A percentile compares a stretch with the other conserved stretches of the same genome.
These are phyloP conservation scores for Phrynocephalus vlangalii DNA, from an alignment of 2,797 vertebrate species.

Conservation along the genomic window DNA sequence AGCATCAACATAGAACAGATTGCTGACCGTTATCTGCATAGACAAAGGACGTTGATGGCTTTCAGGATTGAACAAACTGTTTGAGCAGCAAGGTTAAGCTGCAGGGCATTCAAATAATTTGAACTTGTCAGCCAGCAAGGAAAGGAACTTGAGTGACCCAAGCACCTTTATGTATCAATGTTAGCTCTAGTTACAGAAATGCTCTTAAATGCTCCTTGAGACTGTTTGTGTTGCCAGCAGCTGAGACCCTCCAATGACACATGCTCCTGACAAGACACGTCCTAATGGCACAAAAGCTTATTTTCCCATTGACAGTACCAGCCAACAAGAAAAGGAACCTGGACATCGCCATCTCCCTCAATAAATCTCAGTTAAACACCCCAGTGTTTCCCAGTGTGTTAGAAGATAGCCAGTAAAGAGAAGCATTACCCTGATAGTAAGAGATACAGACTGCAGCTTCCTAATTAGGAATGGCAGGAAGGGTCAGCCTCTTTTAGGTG, in stretches of 20 bases:
- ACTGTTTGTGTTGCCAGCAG: background rate
- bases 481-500: background rate
- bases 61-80: background rate
- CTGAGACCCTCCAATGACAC: conserved; percentile 14
- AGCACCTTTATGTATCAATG: conserved; percentile 5
- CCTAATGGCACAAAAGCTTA: background rate
- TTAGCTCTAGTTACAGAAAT: background rate
- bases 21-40: background rate
- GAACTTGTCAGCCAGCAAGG: conserved; percentile 13
- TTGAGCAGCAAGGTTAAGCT: conserved; percentile 1
- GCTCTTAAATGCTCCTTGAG: conserved; percentile 24
- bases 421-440: background rate
- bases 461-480: background rate
- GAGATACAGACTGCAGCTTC: background rate
- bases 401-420: background rate
- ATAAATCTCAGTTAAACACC: background rate
- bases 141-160: conserved; percentile 22
- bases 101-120: background rate
- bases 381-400: background rate
- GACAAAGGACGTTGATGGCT: background rate
- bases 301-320: background rate
- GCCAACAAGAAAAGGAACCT: background rate
- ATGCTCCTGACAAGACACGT: background rate
- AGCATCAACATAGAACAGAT: background rate
- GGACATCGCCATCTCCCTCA: background rate